phyloP scores from a whole-genome alignment of 2,797 vertebrate species.

The Scyliorhinus canicula region DNA sequence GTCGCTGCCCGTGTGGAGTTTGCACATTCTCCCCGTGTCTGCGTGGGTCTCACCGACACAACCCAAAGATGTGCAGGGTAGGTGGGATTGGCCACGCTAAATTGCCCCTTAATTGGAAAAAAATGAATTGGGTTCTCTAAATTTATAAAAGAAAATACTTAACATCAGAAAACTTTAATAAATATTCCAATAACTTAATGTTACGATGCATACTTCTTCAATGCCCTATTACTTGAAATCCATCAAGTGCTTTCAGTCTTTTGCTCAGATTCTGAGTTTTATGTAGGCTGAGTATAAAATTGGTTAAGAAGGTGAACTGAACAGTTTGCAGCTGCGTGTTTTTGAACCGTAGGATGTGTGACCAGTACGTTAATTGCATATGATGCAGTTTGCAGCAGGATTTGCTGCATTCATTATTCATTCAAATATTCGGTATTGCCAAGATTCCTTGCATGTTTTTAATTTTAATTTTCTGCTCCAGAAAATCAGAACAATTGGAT shows the following conservation, averaged over 20 bases:
- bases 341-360: neutral
- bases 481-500: conserved; percentile 13
- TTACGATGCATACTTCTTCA: too few species aligned
- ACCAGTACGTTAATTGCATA: neutral
- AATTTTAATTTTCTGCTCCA: conserved; percentile 28
- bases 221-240: too few species aligned
- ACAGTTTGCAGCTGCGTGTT: neutral
- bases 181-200: neutral
- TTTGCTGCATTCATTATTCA: conserved; percentile 2
- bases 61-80: too few species aligned
- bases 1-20: too few species aligned
- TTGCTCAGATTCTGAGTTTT: neutral
- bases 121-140: too few species aligned
- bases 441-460: neutral
- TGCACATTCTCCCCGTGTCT: too few species aligned
- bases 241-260: too few species aligned
- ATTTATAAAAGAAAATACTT: too few species aligned
- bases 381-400: neutral
- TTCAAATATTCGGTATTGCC: neutral
- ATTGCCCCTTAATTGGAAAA: too few species aligned
- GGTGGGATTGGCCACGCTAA: too few species aligned
- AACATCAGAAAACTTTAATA: neutral
- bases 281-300: neutral
- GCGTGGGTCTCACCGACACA: too few species aligned
- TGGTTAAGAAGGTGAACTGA: neutral